Conservation (phyloP, 1,140 invertebrate genomes). For the Ceratosolen fusciceps region DNA sequence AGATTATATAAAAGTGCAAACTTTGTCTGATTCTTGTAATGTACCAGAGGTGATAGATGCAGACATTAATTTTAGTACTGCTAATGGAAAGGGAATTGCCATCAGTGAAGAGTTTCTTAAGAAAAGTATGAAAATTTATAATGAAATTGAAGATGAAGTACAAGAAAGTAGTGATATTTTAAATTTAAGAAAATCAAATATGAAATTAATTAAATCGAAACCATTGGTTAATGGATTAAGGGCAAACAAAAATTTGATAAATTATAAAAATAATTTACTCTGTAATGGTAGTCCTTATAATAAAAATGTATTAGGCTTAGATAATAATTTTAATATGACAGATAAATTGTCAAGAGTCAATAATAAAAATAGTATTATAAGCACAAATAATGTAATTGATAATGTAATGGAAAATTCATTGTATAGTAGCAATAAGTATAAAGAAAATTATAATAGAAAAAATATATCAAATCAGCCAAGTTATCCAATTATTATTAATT, state of each 20-base stretch:
- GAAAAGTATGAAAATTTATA: slow-evolving; percentile 22
- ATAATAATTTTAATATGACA: background rate
- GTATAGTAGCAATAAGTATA: slow-evolving; percentile 21
- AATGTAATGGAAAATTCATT: slow-evolving; percentile 4
- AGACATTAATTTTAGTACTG: slow-evolving; percentile 11
- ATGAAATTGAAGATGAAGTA: slow-evolving; percentile 32
- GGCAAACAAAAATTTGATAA: background rate
- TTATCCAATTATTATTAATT: slow-evolving; percentile 9
- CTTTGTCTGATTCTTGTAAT: background rate
- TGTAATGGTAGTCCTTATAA: background rate
- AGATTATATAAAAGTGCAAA: background rate
- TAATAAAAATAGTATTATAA: slow-evolving; percentile 56
- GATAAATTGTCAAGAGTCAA: slow-evolving; percentile 64
- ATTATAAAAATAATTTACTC: background rate
- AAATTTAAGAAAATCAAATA: background rate
- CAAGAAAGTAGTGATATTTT: slow-evolving; percentile 1
- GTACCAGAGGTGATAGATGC: background rate
- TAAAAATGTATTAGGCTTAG: slow-evolving; percentile 2
- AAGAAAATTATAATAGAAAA: slow-evolving; percentile 5
- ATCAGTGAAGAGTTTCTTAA: slow-evolving; percentile 9
- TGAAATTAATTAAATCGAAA: slow-evolving; percentile 10
- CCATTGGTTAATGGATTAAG: background rate
- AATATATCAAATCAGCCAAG: background rate
- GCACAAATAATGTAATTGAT: background rate
- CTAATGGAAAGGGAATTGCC: slow-evolving; percentile 20